These are phyloP conservation scores for Barnardius zonarius DNA, from an alignment of 2,113 vertebrate species.

Conservation along the genomic window DNA sequence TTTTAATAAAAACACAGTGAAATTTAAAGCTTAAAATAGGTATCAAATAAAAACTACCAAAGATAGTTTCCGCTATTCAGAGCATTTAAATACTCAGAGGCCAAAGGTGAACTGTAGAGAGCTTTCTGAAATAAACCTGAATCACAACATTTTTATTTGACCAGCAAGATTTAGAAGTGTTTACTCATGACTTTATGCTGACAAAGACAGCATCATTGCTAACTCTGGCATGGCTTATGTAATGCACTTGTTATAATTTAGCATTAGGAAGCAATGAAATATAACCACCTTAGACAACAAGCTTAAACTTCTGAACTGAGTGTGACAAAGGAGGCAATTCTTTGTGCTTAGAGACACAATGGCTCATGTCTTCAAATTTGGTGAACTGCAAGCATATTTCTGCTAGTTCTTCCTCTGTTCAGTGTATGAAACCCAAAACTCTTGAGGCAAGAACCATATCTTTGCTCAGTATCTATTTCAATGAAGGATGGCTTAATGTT, in stretches of 20 bases:
- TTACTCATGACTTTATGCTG: background rate
- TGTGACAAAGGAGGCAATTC: background rate
- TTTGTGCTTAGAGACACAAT: background rate
- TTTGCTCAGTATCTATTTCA: background rate
- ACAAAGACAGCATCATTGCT: background rate
- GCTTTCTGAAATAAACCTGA: background rate
- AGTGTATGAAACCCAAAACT: background rate
- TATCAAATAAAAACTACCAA: background rate
- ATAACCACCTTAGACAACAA: background rate
- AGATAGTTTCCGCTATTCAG: background rate
- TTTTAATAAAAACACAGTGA: conserved; percentile 50
- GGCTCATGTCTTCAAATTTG: background rate
- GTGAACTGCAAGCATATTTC: background rate
- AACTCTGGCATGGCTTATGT: background rate
- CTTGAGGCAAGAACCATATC: background rate
- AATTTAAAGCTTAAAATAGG: background rate
- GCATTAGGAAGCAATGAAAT: background rate
- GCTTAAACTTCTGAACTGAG: background rate
- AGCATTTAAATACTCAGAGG: background rate
- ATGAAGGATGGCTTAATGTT: background rate
- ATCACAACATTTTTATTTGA: background rate
- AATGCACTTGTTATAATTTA: background rate
- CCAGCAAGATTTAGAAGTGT: background rate
- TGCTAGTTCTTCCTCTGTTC: background rate
- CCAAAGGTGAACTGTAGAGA: background rate